These are phyloP conservation scores for Eufriesea mexicana DNA, from an alignment of 1,140 invertebrate genomes.

Conservation along the genomic window DNA sequence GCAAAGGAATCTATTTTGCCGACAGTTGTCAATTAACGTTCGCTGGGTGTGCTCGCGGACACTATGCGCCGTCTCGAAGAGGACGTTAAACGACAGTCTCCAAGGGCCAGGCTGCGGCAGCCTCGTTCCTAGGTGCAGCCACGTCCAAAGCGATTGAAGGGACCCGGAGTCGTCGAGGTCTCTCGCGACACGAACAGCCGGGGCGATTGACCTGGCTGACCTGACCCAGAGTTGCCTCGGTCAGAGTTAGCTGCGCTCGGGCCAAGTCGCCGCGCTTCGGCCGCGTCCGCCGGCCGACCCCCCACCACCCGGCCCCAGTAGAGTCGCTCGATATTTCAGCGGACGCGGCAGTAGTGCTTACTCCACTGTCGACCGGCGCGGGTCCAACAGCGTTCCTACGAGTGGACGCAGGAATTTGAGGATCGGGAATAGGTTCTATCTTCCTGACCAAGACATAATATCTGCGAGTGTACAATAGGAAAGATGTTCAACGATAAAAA, in stretches of 20 bases:
- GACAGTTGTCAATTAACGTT: too few species aligned
- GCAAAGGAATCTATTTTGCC: too few species aligned
- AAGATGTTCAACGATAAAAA: too few species aligned
- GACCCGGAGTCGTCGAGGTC: slow-evolving; percentile 32
- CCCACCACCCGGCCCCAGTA: background rate
- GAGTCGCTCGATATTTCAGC: slow-evolving; percentile 61
- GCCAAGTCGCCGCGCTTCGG: slow-evolving; percentile 43
- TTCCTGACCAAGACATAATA: background rate
- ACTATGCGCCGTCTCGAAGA: too few species aligned
- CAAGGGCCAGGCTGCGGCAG: background rate
- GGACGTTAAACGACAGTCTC: slow-evolving; percentile 4
- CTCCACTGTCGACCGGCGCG: slow-evolving; percentile 14
- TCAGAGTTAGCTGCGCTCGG: slow-evolving; percentile 58
- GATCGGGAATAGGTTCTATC: background rate
- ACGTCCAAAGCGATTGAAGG: slow-evolving; percentile 21
- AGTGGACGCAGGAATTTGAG: background rate
- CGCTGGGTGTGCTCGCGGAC: too few species aligned
- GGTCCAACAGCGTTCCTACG: background rate
- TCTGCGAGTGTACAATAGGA: background rate
- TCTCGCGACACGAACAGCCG: slow-evolving; percentile 71
- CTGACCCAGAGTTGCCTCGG: slow-evolving; percentile 73
- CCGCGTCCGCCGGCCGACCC: background rate
- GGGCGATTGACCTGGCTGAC: slow-evolving; percentile 76
- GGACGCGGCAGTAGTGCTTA: slow-evolving; percentile 30
- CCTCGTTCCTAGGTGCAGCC: background rate